Base-by-base conservation (phyloP, 2,888 invertebrate genomes). In the Mesochorus sp. region DNA sequence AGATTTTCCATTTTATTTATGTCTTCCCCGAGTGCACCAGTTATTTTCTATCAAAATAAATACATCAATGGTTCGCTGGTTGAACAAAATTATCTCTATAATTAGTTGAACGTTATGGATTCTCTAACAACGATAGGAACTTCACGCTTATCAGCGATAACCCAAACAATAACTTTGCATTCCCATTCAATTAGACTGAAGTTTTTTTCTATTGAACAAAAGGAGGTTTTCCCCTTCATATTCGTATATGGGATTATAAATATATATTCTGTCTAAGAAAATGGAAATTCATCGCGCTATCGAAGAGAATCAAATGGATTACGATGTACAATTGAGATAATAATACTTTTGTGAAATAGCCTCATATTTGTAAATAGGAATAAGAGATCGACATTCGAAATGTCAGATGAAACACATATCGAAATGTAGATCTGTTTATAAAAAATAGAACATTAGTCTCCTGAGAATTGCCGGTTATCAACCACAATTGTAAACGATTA, bases 221-320 rank as follows among this genome's bases (percentile, higher is more conserved):
- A 39, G 37, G n/a, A n/a, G n/a, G n/a, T n/a, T 57, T 1, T 21
- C 12, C 12, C 44, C n/a, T 19, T 19, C n/a, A n/a, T n/a, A n/a
- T n/a, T n/a, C n/a, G n/a, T n/a, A n/a, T n/a, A n/a, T n/a, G n/a
- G n/a, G n/a, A n/a, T n/a, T n/a, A n/a, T n/a, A n/a, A n/a, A n/a
- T n/a, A 39, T 19, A 47, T 42, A 8, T 19, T n/a, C n/a, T 14
- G 5, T 31, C n/a, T 62, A 31, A 47, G 17, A 5, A 62, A 47
- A 47, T 31, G 28, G 28, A 47, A 31, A 62, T 62, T 28, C 17
- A 44, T 1, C 28, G 1, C 8, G 12, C 28, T 44, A 61, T 44
- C 44, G 28, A 42, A 61, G 24, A 44, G 61, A 44, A 61, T 61
- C 26, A 61, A 24, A 14, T 8, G 61, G 61, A 44, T 61, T 42